phyloP scores from a whole-genome alignment of 1,140 invertebrate species.

The Hycleus phaleratus region DNA sequence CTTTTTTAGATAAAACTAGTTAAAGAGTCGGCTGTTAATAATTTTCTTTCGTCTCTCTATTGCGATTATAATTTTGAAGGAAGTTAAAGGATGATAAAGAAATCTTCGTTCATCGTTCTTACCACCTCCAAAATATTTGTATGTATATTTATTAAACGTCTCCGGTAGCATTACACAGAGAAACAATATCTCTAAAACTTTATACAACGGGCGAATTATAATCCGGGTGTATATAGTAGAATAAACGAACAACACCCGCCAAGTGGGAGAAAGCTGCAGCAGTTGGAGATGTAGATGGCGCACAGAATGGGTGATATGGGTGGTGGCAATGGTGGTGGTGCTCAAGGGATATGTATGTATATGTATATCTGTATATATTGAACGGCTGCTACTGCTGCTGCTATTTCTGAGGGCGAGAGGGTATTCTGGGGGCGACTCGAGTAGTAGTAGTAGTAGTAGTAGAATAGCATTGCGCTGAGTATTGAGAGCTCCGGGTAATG shows the following conservation, averaged over 20 bases:
- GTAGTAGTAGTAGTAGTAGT: neutral
- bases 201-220: conserved; percentile 6
- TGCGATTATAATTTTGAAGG: no score
- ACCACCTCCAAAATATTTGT: no score
- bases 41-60: no score
- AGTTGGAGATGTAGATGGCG: conserved; percentile 26
- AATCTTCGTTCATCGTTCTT: no score
- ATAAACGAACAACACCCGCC: neutral
- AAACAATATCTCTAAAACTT: conserved; percentile 14
- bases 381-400: neutral
- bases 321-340: neutral
- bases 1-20: no score
- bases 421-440: conserved; percentile 18
- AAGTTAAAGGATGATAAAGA: no score
- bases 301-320: conserved; percentile 4
- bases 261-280: conserved; percentile 20
- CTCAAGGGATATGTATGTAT: no score
- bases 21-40: no score
- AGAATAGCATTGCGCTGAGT: conserved; percentile 30
- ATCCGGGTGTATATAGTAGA: conserved; percentile 3
- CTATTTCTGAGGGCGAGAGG: conserved; percentile 9
- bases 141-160: no score
- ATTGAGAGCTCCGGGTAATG: conserved; percentile 39
- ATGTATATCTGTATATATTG: neutral
- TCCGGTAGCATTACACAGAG: conserved; percentile 9